These are phyloP conservation scores for Tapirus terrestris DNA, from an alignment of 2,113 vertebrate species.

Conservation along the genomic window DNA sequence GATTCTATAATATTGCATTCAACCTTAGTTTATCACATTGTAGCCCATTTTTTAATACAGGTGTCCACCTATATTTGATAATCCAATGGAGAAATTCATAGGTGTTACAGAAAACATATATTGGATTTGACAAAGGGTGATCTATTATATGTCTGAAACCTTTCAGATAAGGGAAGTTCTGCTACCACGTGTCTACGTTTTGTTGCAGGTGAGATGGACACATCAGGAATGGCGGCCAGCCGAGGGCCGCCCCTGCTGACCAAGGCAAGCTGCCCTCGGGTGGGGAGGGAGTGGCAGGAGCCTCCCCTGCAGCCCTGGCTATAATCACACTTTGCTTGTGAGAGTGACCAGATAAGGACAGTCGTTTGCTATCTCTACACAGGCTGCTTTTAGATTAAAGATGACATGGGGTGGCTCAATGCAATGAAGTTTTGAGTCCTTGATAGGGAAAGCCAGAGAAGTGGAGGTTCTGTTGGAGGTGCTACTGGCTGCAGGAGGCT, in stretches of 20 bases:
- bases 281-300: too few relatives aligned
- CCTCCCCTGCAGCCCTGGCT: background rate
- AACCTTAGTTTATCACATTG: background rate
- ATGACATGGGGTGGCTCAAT: fast-evolving
- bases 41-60: background rate
- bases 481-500: background rate
- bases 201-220: background rate
- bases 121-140: too few relatives aligned
- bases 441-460: background rate
- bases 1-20: background rate
- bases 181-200: fast-evolving
- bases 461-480: background rate
- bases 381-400: too few relatives aligned
- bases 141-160: background rate
- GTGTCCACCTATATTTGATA: background rate
- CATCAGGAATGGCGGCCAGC: too few relatives aligned
- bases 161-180: background rate
- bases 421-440: background rate
- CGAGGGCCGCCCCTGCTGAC: fast-evolving
- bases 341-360: fast-evolving
- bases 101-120: background rate
- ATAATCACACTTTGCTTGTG: fast-evolving
- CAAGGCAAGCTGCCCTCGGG: background rate
- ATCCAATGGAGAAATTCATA: background rate
- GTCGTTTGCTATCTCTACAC: too few relatives aligned